Percentiles rank a stretch among this genome's conserved stretches.
These are phyloP conservation scores for Hybos culiciformis DNA, from an alignment of 2,888 invertebrate species.

Conservation along the genomic window DNA sequence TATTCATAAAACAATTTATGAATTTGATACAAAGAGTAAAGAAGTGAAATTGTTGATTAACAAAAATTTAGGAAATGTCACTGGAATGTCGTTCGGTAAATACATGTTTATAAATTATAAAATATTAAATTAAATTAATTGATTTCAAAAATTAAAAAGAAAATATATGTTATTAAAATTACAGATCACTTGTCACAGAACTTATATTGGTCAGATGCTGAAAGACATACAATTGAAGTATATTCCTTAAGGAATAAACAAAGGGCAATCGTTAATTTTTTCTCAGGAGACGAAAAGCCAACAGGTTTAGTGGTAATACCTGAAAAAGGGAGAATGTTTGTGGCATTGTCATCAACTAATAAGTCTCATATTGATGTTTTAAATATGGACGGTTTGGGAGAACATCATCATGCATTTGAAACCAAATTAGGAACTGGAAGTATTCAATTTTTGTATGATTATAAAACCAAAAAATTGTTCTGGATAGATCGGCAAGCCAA, in stretches of 20 bases:
- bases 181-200: constrained; percentile 57
- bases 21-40: constrained; percentile 28
- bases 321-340: constrained; percentile 41
- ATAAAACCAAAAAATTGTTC: constrained; percentile 43
- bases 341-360: constrained; percentile 39
- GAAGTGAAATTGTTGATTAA: constrained; percentile 26
- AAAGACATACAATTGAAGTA: constrained; percentile 49
- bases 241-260: constrained; percentile 45
- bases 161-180: constrained; percentile 8
- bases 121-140: neutral
- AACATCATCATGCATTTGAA: constrained; percentile 29
- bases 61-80: constrained; percentile 38
- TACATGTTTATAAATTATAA: constrained; percentile 2
- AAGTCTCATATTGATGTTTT: constrained; percentile 51
- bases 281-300: constrained; percentile 45
- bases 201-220: constrained; percentile 57
- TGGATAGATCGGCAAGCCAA: constrained; percentile 54
- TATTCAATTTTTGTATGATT: constrained; percentile 35
- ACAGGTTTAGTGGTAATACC: constrained; percentile 50
- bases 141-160: neutral
- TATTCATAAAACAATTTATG: constrained; percentile 34
- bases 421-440: constrained; percentile 30
- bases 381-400: constrained; percentile 49
- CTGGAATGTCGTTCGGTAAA: constrained; percentile 45
- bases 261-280: constrained; percentile 46